phyloP scores from a whole-genome alignment of 2,797 vertebrate species.

The Eulemur mongoz region DNA sequence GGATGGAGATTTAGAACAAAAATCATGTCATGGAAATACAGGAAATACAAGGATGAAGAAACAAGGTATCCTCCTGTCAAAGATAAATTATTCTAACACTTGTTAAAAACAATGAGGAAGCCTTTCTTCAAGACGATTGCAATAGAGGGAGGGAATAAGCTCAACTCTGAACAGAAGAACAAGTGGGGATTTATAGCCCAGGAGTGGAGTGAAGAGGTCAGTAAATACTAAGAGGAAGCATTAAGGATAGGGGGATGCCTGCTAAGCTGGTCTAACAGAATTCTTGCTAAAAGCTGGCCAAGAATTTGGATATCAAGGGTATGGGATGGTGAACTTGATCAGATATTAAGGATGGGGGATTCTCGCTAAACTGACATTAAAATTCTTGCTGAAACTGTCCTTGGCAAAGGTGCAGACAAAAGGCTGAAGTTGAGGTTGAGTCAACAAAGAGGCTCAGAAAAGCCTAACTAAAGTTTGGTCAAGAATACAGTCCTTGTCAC shows the following conservation, averaged over 20 bases:
- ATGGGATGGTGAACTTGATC: not conserved
- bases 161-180: not conserved
- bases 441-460: not conserved
- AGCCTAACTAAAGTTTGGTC: not conserved
- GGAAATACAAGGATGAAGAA: not conserved
- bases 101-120: not conserved
- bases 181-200: not conserved
- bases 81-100: not conserved
- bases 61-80: too few species aligned
- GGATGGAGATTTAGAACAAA: not conserved
- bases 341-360: not conserved
- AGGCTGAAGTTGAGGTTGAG: not conserved
- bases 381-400: not conserved
- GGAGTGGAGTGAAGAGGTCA: not conserved
- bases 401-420: not conserved
- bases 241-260: not conserved
- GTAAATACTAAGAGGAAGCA: not conserved
- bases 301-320: not conserved
- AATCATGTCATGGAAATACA: not conserved
- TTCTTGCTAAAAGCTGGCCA: not conserved
- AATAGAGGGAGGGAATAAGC: not conserved
- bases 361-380: not conserved
- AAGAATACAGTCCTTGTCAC: not conserved
- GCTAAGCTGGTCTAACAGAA: not conserved
- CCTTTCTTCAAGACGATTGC: not conserved